Base-by-base conservation (phyloP, 2,888 invertebrate species). In the Stenichneumon culpator region DNA sequence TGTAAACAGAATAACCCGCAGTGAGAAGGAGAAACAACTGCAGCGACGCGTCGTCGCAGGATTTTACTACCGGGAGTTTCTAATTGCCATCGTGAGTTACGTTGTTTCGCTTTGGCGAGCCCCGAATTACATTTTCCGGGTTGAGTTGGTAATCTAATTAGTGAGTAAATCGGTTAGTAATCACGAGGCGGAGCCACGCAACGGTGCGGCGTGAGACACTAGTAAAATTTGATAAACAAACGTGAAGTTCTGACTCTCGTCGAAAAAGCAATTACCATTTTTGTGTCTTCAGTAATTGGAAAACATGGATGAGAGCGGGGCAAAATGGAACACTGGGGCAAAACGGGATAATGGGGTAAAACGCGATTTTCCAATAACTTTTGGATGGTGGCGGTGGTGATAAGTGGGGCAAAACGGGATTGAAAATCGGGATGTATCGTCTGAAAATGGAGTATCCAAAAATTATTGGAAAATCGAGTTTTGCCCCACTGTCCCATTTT, bases 51-150 rank as follows among this genome's bases (percentile, higher is more conserved):
- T 63, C 22, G 25, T 60, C 16, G 32, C 32, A 63, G 63, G 22
- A 63, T 32, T 63, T 63, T 32, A 63, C 63, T 16, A 63, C 63
- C 63, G 25, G 63, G 32, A 63, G 63, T 63, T 28, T 63, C 32
- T 63, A 63, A 63, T 63, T 63, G 63, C 63, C 63, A 63, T 28
- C 63, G 32, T 63, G 63, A 63, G 63, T 63, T 63, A 28, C 32
- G 63, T 32, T 63, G 63, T 63, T 60, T 63, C 28, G 28, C 25
- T 63, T 63, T 28, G 32, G 63, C 16, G 16, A 63, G 32, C 63
- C n/a, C n/a, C 63, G 14, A 63, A 63, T 32, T 63, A 63, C 63
- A 63, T 63, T 63, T 63, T 28, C 28, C 28, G 32, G 16, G 16
- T 63, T 16, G 44, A 63, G 28, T 32, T 32, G 16, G 28, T 63